Conservation (phyloP, 2,797 vertebrate species). For the Syncerus caffer region DNA sequence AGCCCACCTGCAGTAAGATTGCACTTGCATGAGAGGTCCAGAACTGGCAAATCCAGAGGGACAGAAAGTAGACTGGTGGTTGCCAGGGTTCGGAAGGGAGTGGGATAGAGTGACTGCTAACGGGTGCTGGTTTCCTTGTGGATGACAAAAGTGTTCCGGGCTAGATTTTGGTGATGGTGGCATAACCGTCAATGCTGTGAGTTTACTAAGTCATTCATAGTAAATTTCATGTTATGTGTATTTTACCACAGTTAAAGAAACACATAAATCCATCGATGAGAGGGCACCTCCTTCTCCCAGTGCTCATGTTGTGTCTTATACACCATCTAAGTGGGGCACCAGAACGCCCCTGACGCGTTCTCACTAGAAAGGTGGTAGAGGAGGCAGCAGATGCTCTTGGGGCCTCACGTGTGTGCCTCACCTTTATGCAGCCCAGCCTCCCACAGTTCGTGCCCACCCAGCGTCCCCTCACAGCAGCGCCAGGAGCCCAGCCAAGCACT, state of each 20-base stretch:
- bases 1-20: accelerated
- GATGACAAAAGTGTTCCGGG: background rate
- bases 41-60: background rate
- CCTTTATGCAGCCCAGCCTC: background rate
- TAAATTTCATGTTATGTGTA: background rate
- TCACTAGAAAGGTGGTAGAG: background rate
- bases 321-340: background rate
- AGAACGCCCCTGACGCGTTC: accelerated
- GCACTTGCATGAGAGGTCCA: background rate
- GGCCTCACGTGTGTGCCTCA: background rate
- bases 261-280: background rate
- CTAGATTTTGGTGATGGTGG: background rate
- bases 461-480: background rate
- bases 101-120: background rate
- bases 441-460: too few species aligned
- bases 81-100: background rate
- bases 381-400: background rate
- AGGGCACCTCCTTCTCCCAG: background rate
- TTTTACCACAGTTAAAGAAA: background rate
- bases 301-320: background rate
- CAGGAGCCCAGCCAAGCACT: background rate
- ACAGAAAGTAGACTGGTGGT: background rate
- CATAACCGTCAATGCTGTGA: background rate
- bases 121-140: background rate
- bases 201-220: background rate